Evolutionary conservation across 2,113 vertebrate genomes (phyloP), one percentile per base, ranked within the genome.

Genomic region (Prionailurus bengalensis): DNA sequence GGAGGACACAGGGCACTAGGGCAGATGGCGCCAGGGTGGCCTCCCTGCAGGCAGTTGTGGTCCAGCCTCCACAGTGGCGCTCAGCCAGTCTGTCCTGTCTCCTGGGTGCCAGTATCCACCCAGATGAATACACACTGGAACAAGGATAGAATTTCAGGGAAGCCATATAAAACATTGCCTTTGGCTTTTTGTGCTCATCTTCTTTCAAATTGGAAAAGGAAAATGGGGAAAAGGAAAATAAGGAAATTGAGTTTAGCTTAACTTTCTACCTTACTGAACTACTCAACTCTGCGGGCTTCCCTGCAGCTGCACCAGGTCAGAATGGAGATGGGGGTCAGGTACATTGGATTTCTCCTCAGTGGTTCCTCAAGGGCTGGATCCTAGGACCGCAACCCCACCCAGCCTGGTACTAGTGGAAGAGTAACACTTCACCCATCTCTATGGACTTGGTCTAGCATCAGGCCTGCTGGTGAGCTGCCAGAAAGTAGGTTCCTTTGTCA

Each of bases 161-260:
- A 79, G 31, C 45, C n/a, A 14, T 61, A 53, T 39, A 45, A 83
- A 86, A 68, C 48, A 55, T 86, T 78, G 48, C n/a, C n/a, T 83
- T 81, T 83, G 79, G 31, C 39, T 63, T 91, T 90, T 79, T 83
- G 68, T 87, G 29, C 39, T 95, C 21, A 21, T 45, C n/a, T 17
- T 73, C 76, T 84, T 92, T 97, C 76, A 81, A n/a, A 70, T 15
- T 61, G 63, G 65, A 84, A 94, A 84, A 88, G 31, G 66, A 88
- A 93, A 95, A 58, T 27, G 15, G 71, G 23, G 29, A 51, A 65
- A 88, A 95, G 70, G 51, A 39, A 76, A 55, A 16, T 45, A 25
- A 55, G 63, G 63, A 80, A 39, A 36, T 7, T 45, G 70, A n/a
- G 51, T 39, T 83, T 14, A 58, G 45, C 51, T 27, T 96, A 65